Percentiles rank a stretch among this genome's conserved stretches.
Conservation (phyloP, 92 coral and sea anemone species). For the Pocillopora meandrina region DNA sequence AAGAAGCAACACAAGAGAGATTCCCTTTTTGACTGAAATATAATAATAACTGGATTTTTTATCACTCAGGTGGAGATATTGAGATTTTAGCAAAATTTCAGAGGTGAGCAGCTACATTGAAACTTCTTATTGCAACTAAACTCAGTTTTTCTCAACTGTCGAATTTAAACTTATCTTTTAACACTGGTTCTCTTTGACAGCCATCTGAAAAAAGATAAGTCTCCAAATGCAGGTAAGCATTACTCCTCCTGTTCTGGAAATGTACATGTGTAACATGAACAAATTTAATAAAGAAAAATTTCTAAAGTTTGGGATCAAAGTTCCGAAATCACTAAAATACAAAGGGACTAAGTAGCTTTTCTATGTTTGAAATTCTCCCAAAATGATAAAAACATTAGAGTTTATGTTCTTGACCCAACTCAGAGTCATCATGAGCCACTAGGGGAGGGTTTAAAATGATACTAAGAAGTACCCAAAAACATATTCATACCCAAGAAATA, state of each 20-base stretch:
- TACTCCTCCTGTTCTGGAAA: neutral
- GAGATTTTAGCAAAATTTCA: slow-evolving; percentile 69
- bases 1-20: neutral
- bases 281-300: neutral
- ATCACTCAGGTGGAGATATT: slow-evolving; percentile 70
- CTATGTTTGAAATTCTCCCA: no score
- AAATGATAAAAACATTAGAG: no score
- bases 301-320: no score
- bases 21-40: neutral
- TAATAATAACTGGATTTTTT: neutral
- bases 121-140: neutral
- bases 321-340: no score
- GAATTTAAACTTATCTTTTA: neutral
- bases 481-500: no score
- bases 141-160: neutral
- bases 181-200: slow-evolving; percentile 11
- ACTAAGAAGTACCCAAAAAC: no score
- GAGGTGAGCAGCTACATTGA: slow-evolving; percentile 45
- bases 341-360: no score
- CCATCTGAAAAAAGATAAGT: slow-evolving; percentile 60
- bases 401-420: no score
- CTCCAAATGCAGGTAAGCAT: slow-evolving; percentile 60
- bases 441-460: no score
- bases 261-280: neutral
- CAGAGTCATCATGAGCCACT: no score